Percentiles rank a stretch among this genome's conserved stretches.
Conservation (phyloP, 2,113 vertebrate species). For the Bombycilla garrulus region DNA sequence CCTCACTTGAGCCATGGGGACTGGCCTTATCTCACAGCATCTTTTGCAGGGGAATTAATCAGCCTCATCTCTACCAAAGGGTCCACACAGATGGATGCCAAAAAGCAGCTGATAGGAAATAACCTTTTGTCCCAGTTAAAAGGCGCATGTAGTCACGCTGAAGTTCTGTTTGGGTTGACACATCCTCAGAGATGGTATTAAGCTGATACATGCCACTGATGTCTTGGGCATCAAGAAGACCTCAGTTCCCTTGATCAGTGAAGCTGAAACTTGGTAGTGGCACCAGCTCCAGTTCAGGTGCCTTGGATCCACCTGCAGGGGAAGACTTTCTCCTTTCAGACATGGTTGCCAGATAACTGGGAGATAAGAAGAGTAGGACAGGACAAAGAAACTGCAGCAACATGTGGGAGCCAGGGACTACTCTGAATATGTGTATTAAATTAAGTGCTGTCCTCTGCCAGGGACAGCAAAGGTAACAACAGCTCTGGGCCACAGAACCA, state of each 20-base stretch:
- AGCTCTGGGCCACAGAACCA: not conserved
- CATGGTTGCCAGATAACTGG: not conserved
- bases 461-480: not conserved
- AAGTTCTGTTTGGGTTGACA: not conserved
- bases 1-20: accelerated
- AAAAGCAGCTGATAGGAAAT: not conserved
- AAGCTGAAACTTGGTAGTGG: not conserved
- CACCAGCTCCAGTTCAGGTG: not conserved
- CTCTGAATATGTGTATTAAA: not conserved
- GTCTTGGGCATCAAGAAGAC: not conserved
- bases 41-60: not conserved
- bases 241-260: not conserved
- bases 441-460: not conserved
- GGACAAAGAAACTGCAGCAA: not conserved
- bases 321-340: not conserved
- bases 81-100: not conserved
- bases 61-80: not conserved
- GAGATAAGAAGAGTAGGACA: not conserved
- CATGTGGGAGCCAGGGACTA: accelerated
- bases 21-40: not conserved
- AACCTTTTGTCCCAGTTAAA: not conserved
- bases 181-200: not conserved
- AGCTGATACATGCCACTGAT: not conserved
- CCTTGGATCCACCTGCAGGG: not conserved
- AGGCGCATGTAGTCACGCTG: not conserved